Evolutionary conservation across 2,113 vertebrate species (phyloP).

Genomic region (Orthonyx spaldingii): DNA sequence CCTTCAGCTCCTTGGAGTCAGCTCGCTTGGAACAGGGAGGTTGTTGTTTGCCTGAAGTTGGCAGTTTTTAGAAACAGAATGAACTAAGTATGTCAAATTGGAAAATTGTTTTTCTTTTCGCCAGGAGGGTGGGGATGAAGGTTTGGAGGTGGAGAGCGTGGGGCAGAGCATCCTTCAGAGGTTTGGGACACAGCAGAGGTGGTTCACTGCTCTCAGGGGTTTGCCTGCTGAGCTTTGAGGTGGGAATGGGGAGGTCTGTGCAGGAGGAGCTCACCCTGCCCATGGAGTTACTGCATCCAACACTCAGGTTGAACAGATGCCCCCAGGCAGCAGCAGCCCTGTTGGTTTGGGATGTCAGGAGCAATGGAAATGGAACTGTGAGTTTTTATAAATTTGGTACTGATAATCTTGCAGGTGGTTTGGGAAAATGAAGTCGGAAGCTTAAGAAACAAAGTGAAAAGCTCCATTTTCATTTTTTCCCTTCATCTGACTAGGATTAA

Average conservation of each 20-base stretch:
- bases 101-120: neutral
- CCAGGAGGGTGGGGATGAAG: neutral
- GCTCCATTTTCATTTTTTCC: neutral
- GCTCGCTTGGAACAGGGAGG: neutral
- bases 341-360: neutral
- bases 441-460: neutral
- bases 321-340: neutral
- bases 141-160: neutral
- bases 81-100: neutral
- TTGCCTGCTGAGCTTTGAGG: neutral
- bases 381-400: neutral
- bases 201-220: neutral
- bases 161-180: neutral
- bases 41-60: neutral
- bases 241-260: neutral
- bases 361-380: neutral
- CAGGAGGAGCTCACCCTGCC: neutral
- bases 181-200: neutral
- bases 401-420: neutral
- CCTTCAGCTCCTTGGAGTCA: neutral
- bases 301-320: rapidly evolving
- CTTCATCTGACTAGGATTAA: neutral
- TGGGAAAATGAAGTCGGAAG: neutral
- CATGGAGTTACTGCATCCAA: rapidly evolving
- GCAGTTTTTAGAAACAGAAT: neutral